Conservation (phyloP, 2,113 vertebrate species). For the Urocolius indicus region DNA sequence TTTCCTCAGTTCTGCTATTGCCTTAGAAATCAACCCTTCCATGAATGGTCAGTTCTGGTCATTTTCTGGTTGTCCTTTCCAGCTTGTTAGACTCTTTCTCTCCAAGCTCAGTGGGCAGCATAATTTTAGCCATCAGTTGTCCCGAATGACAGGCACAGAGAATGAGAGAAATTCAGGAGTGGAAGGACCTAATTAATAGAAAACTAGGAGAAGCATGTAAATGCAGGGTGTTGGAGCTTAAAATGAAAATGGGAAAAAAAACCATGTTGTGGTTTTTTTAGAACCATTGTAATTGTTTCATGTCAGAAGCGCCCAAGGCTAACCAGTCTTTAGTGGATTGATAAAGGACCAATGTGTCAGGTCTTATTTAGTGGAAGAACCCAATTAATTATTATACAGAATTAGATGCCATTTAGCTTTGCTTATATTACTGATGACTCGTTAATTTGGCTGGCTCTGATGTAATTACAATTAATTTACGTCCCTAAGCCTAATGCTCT, state of each 20-base stretch:
- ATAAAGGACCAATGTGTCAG: slow-evolving; percentile 43
- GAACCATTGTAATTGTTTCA: slow-evolving; percentile 25
- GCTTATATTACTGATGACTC: slow-evolving; percentile 68
- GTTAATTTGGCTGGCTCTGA: slow-evolving; percentile 67
- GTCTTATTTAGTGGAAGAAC: slow-evolving; percentile 63
- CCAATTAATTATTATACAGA: slow-evolving; percentile 69
- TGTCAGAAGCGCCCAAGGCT: slow-evolving; percentile 30
- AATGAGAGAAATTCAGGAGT: neutral
- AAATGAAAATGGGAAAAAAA: slow-evolving; percentile 16
- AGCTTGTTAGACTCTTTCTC: neutral
- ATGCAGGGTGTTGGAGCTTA: neutral
- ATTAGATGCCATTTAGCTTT: slow-evolving; percentile 69
- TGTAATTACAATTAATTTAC: slow-evolving; percentile 72
- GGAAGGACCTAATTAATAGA: neutral
- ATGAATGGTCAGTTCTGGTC: neutral
- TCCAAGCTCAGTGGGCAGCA: neutral
- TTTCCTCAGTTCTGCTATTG: neutral
- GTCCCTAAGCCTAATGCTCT: slow-evolving; percentile 63
- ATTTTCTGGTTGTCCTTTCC: neutral
- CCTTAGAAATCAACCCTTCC: neutral
- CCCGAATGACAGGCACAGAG: neutral
- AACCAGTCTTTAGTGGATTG: slow-evolving; percentile 43
- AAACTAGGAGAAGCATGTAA: neutral
- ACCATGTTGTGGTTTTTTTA: neutral
- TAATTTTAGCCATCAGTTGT: neutral